A percentile compares a stretch with the other conserved stretches of the same genome.
These are phyloP conservation scores for Prunella himalayana DNA, from an alignment of 2,113 vertebrate genomes.

Conservation along the genomic window DNA sequence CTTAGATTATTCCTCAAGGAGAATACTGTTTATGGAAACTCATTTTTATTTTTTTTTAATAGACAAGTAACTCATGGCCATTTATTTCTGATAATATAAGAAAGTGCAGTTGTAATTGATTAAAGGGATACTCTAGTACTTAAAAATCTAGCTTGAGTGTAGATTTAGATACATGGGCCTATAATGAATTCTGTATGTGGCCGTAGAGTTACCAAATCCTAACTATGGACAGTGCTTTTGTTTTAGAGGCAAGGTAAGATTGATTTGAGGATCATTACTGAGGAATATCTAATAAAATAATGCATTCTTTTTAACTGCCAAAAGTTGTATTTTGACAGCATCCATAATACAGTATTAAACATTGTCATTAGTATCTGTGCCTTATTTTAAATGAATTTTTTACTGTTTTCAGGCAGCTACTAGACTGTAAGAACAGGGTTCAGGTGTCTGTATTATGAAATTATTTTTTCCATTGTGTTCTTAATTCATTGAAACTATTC, in stretches of 20 bases:
- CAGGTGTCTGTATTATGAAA: neutral
- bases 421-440: neutral
- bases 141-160: neutral
- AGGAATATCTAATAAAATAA: neutral
- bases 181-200: neutral
- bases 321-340: slow-evolving; percentile 13
- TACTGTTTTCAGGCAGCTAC: neutral
- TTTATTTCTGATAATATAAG: neutral
- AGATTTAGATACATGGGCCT: neutral
- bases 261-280: neutral
- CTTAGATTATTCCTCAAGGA: neutral
- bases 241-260: neutral
- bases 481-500: neutral
- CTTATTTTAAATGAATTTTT: neutral
- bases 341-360: slow-evolving; percentile 28
- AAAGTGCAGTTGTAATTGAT: neutral
- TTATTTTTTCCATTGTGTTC: neutral
- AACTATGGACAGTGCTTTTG: neutral
- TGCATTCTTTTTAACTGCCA: slow-evolving; percentile 2
- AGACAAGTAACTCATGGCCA: neutral
- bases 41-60: neutral
- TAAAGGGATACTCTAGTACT: neutral
- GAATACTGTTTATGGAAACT: neutral
- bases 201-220: neutral
- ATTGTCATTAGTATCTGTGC: neutral